phyloP scores from a whole-genome alignment of 1,140 invertebrate genomes.

The Leptinotarsa texana region DNA sequence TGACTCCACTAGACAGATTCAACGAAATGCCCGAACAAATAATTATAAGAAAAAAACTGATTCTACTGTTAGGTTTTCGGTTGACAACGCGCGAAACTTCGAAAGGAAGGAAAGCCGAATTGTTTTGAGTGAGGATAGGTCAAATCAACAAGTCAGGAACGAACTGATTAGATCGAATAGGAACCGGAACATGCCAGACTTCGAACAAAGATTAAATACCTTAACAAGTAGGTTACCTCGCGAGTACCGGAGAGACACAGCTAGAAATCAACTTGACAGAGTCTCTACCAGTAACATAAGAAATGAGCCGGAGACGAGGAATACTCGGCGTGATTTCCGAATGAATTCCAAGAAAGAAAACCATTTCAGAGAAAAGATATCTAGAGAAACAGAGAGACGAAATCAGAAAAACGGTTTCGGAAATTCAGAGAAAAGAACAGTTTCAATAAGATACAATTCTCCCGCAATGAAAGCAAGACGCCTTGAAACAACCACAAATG shows the following conservation, averaged over 20 bases:
- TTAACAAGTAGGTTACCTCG: neutral
- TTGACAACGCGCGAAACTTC: no score
- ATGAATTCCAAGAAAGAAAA: neutral
- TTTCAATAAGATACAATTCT: neutral
- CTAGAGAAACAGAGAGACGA: neutral
- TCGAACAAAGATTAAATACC: neutral
- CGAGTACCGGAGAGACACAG: neutral
- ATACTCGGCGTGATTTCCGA: neutral
- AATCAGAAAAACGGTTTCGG: neutral
- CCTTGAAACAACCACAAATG: no score
- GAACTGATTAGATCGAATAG: neutral
- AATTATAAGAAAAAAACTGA: neutral
- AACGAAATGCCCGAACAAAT: slow-evolving; percentile 6
- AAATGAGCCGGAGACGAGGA: neutral
- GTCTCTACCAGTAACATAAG: neutral
- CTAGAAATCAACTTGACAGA: neutral
- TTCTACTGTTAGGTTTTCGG: neutral
- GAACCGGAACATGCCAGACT: neutral
- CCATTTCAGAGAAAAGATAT: neutral
- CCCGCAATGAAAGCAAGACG: neutral
- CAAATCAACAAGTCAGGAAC: neutral
- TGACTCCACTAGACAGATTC: slow-evolving; percentile 20
- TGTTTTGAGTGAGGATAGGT: no score
- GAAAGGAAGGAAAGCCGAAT: no score
- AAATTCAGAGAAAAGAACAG: neutral